Conservation (phyloP, 2,797 vertebrate species). For the Smutsia temminckii region DNA sequence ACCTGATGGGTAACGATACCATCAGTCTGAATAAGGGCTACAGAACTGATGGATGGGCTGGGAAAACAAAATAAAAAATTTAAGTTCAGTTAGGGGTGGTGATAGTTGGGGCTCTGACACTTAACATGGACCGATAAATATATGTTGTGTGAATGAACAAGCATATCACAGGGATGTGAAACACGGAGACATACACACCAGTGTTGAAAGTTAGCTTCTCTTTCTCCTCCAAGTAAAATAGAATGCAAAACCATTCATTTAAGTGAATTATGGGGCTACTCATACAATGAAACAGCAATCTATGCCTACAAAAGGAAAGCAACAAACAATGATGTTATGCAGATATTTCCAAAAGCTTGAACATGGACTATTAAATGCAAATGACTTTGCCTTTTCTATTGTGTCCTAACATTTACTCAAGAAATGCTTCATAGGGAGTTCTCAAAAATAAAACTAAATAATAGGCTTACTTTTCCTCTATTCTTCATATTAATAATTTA, state of each 20-base stretch:
- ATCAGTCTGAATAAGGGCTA: not conserved
- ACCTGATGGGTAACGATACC: not conserved
- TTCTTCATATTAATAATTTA: slow-evolving; percentile 58
- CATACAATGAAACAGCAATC: slow-evolving; percentile 73
- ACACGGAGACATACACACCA: slow-evolving; percentile 28
- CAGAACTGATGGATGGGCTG: not conserved
- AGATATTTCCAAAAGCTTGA: slow-evolving; percentile 69
- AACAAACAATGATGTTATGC: slow-evolving; percentile 67
- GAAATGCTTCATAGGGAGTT: slow-evolving; percentile 50
- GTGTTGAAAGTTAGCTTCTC: slow-evolving; percentile 61
- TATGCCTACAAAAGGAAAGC: slow-evolving; percentile 60
- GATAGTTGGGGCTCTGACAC: not conserved
- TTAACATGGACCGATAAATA: not conserved
- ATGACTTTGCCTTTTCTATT: slow-evolving; percentile 69
- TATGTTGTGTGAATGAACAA: not conserved
- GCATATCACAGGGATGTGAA: slow-evolving; percentile 41
- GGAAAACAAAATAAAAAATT: not conserved
- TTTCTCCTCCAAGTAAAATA: slow-evolving; percentile 69
- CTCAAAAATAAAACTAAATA: slow-evolving; percentile 66
- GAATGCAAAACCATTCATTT: slow-evolving; percentile 69
- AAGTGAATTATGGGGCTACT: slow-evolving; percentile 72
- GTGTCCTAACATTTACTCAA: slow-evolving; percentile 63
- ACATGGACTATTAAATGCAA: slow-evolving; percentile 68
- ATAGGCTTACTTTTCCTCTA: slow-evolving; percentile 55
- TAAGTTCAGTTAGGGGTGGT: not conserved